Percentiles rank a stretch among this genome's conserved stretches.
Conservation (phyloP, 2,888 invertebrate genomes). For the Caenorhabditis imperialis region DNA sequence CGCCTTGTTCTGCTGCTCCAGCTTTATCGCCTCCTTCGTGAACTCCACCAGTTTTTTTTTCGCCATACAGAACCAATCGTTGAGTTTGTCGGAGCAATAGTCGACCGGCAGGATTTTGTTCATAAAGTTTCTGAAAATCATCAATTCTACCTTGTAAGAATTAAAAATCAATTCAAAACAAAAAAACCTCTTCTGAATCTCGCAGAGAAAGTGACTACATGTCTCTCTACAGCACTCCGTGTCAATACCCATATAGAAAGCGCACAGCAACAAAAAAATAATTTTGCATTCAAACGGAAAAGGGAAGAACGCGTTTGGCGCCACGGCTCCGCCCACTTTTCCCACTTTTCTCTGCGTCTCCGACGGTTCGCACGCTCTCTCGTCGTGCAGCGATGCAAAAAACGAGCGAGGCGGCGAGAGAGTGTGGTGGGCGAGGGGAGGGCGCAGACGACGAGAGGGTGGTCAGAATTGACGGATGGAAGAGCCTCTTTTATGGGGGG, state of each 20-base stretch:
- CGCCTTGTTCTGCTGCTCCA: no score
- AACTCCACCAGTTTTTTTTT: no score
- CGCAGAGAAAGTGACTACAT: conserved; percentile 29
- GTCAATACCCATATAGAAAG: conserved; percentile 5
- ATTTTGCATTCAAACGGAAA: neutral
- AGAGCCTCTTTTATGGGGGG: no score
- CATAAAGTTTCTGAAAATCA: conserved; percentile 2
- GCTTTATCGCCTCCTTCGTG: no score
- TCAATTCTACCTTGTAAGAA: conserved; percentile 1
- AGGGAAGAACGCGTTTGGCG: conserved; percentile 38
- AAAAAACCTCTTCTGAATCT: neutral
- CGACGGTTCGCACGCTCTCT: no score
- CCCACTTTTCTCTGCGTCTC: neutral
- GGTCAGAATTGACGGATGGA: no score
- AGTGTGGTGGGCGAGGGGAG: no score
- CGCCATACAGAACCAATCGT: no score
- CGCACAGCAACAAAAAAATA: neutral
- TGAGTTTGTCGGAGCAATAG: conserved; percentile 31
- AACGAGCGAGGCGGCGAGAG: no score
- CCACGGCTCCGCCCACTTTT: conserved; percentile 18
- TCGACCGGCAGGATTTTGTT: conserved; percentile 9
- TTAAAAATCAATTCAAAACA: neutral
- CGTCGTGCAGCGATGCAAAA: no score
- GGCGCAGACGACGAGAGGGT: no score
- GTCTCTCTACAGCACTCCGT: conserved; percentile 4